phyloP scores from a whole-genome alignment of 1,140 invertebrate species.

The Cydia amplana region DNA sequence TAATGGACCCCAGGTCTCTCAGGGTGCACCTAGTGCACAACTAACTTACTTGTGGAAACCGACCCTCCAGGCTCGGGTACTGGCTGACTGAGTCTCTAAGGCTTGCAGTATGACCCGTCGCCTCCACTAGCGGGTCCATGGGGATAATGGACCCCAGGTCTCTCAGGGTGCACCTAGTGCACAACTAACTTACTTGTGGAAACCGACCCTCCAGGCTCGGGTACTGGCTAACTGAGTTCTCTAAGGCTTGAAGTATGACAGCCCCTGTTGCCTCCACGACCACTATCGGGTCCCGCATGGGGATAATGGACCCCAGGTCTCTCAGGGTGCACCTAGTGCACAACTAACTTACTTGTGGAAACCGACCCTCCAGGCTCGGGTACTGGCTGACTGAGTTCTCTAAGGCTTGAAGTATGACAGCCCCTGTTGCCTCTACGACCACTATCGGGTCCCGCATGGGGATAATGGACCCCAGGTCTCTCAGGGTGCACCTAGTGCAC shows the following conservation, averaged over 20 bases:
- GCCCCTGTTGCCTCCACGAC: constrained; percentile 81
- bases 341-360: constrained; percentile 56
- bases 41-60: no score
- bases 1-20: no score
- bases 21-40: no score
- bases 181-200: constrained; percentile 53
- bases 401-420: constrained; percentile 85
- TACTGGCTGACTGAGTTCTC: constrained; percentile 84
- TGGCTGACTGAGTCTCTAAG: no score
- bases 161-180: no score
- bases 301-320: constrained; percentile 87
- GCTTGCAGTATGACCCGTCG: no score
- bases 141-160: no score
- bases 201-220: constrained; percentile 68
- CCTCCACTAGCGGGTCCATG: no score
- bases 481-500: constrained; percentile 83
- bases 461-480: constrained; percentile 90
- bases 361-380: constrained; percentile 66
- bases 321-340: no score
- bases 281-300: constrained; percentile 83
- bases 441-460: constrained; percentile 91
- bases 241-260: constrained; percentile 86
- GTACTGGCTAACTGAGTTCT: constrained; percentile 82
- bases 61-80: no score
- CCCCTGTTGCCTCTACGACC: constrained; percentile 84